Conservation (phyloP, 2,888 invertebrate species). For the Dioctria linearis region DNA sequence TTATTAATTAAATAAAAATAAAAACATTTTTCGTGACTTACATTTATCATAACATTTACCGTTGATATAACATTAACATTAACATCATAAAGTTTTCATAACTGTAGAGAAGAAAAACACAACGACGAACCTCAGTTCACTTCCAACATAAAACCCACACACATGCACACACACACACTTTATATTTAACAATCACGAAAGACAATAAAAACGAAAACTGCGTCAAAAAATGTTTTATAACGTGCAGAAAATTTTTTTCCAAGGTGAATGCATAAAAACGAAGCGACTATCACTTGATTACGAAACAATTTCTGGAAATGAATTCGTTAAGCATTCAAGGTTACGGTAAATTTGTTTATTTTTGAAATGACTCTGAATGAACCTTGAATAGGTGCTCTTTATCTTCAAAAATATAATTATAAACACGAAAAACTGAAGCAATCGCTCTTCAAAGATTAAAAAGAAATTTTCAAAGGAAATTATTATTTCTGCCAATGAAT, state of each 20-base stretch:
- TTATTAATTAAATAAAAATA: too few species aligned
- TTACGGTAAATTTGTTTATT: constrained; percentile 24
- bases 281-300: constrained; percentile 15
- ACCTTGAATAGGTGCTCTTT: background rate
- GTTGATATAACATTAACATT: too few species aligned
- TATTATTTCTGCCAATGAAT: too few species aligned
- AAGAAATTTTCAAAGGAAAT: too few species aligned
- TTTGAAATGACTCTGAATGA: constrained; percentile 3
- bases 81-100: too few species aligned
- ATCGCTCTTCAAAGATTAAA: constrained; percentile 2
- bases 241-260: constrained; percentile 14
- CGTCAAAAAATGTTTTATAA: constrained; percentile 17
- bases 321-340: constrained; percentile 27
- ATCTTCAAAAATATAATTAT: background rate
- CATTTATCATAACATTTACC: too few species aligned
- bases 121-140: too few species aligned
- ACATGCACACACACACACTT: too few species aligned
- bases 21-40: too few species aligned
- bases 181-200: too few species aligned
- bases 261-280: constrained; percentile 31
- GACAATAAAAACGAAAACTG: background rate
- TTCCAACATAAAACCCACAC: too few species aligned
- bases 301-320: constrained; percentile 29
- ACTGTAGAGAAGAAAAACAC: too few species aligned
- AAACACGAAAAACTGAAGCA: background rate